A percentile compares a stretch with the other conserved stretches of the same genome.
phyloP scores from a whole-genome alignment of 2,797 vertebrate species.

The Xerus rutilus region DNA sequence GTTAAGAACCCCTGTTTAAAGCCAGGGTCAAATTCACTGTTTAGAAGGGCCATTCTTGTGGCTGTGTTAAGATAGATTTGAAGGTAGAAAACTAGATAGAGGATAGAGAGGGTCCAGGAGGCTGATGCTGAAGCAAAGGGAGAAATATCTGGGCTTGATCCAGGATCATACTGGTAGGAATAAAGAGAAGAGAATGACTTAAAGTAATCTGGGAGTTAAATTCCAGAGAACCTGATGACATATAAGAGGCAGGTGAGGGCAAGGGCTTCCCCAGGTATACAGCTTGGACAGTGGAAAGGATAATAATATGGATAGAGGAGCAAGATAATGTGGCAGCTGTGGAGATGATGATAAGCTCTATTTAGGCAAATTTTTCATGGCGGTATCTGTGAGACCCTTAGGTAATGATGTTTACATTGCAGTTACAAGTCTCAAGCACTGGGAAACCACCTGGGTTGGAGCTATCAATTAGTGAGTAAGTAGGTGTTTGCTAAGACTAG shows the following conservation, averaged over 20 bases:
- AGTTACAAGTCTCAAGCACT: background rate
- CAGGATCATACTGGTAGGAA: background rate
- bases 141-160: background rate
- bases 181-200: background rate
- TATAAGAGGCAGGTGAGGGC: background rate
- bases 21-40: background rate
- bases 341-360: background rate
- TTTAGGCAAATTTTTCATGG: background rate
- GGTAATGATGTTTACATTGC: background rate
- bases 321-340: background rate
- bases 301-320: background rate
- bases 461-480: background rate
- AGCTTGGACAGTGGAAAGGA: background rate
- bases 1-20: background rate
- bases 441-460: background rate
- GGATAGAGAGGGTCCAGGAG: background rate
- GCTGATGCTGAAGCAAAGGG: background rate
- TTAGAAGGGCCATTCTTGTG: background rate
- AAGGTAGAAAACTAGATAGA: background rate
- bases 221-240: background rate
- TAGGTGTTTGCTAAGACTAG: background rate
- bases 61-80: background rate
- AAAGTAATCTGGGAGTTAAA: background rate
- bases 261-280: background rate
- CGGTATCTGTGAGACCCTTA: background rate